Percentiles rank a stretch among this genome's conserved stretches.
phyloP scores from a whole-genome alignment of 2,797 vertebrate genomes.

The Triplophysa bombifrons region DNA sequence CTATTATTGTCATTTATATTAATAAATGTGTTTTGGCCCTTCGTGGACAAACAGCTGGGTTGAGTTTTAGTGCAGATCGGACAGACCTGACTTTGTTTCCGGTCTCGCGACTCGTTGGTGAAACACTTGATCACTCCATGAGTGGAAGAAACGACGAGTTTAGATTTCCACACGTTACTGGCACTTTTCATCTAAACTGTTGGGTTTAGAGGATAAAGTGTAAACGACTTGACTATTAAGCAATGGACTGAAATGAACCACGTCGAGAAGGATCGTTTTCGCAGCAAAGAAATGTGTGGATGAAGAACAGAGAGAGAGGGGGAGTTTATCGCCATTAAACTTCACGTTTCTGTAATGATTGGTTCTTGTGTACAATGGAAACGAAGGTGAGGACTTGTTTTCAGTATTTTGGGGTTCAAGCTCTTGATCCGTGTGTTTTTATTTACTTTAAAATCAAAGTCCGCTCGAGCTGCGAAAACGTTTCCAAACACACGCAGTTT shows the following conservation, averaged over 20 bases:
- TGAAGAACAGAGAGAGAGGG: slow-evolving; percentile 61
- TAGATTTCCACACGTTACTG: not conserved
- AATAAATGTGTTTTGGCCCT: not conserved
- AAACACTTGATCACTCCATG: not conserved
- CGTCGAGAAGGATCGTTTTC: slow-evolving; percentile 61
- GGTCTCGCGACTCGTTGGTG: slow-evolving; percentile 19
- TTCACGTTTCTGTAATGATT: slow-evolving; percentile 73
- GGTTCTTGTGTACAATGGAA: slow-evolving; percentile 77
- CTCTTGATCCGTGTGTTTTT: slow-evolving; percentile 2
- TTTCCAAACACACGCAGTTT: slow-evolving; percentile 28
- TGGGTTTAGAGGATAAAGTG: slow-evolving; percentile 12
- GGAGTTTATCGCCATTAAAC: slow-evolving; percentile 57
- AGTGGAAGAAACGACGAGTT: not conserved
- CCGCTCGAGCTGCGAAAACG: slow-evolving; percentile 1
- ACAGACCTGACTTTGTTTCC: slow-evolving; percentile 23
- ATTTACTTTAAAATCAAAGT: not conserved
- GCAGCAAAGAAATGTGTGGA: slow-evolving; percentile 70
- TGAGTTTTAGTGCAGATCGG: not conserved
- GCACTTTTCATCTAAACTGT: not conserved
- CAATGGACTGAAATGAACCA: slow-evolving; percentile 54
- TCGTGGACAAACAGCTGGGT: not conserved
- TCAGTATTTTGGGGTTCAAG: not conserved
- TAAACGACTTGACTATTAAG: slow-evolving; percentile 31
- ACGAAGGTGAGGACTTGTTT: slow-evolving; percentile 68
- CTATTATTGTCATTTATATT: not conserved